These are phyloP conservation scores for Cydia fagiglandana DNA, from an alignment of 1,140 invertebrate genomes.

Conservation along the genomic window DNA sequence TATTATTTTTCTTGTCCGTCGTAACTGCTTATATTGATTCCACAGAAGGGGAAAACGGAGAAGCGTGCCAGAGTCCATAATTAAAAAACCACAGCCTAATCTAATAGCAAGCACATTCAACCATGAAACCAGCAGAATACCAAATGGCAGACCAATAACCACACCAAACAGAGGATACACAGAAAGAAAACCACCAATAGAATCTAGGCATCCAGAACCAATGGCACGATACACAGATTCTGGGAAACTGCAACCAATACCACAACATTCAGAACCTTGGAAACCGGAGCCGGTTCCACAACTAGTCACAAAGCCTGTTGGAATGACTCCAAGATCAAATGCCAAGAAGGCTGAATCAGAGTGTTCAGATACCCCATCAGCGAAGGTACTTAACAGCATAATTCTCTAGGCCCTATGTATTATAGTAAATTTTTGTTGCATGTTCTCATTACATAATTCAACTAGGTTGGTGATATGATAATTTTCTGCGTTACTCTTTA, in stretches of 20 bases:
- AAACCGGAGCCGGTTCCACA: background rate
- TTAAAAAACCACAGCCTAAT: slow-evolving; percentile 33
- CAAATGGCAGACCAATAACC: background rate
- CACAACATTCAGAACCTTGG: background rate
- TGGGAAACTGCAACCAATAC: background rate
- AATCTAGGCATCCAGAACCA: background rate
- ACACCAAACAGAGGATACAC: slow-evolving; percentile 20
- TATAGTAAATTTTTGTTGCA: too few relatives aligned
- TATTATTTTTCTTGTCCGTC: background rate
- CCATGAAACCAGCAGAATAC: slow-evolving; percentile 15
- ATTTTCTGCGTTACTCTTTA: too few relatives aligned
- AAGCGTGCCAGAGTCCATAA: slow-evolving; percentile 51
- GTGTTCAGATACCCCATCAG: background rate
- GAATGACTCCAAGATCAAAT: background rate
- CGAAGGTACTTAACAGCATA: background rate
- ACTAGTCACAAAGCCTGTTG: background rate
- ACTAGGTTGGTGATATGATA: too few relatives aligned
- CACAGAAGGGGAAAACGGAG: slow-evolving; percentile 62
- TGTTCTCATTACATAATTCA: too few relatives aligned
- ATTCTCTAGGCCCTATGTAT: too few relatives aligned
- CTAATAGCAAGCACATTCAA: slow-evolving; percentile 38
- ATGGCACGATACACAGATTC: background rate
- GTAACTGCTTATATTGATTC: background rate
- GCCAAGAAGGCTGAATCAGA: background rate
- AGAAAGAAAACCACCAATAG: slow-evolving; percentile 19